phyloP scores from a whole-genome alignment of 2,888 invertebrate genomes.

The Meiosimyza platycephala region DNA sequence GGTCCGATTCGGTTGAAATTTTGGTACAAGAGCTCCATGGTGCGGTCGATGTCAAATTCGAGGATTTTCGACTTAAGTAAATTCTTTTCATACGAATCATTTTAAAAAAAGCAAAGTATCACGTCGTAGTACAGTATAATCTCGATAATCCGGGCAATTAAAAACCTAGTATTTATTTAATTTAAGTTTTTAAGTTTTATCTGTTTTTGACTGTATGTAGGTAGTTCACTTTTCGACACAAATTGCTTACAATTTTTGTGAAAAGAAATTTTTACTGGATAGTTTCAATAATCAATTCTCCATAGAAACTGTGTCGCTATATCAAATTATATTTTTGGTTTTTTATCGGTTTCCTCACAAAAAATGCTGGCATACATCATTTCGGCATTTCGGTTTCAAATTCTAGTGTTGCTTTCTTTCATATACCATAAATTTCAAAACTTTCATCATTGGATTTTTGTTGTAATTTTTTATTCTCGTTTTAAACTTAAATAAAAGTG shows the following conservation, averaged over 20 bases:
- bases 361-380: constrained; percentile 21
- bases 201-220: no score
- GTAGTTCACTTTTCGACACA: constrained; percentile 14
- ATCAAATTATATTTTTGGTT: constrained; percentile 3
- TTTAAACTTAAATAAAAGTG: constrained; percentile 61
- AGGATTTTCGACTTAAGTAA: no score
- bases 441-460: constrained; percentile 46
- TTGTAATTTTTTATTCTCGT: constrained; percentile 49
- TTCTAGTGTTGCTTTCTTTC: constrained; percentile 2
- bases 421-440: constrained; percentile 35
- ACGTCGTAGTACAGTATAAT: no score
- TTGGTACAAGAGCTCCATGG: no score
- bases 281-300: neutral
- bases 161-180: no score
- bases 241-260: constrained; percentile 25
- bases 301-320: neutral
- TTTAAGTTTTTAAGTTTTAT: no score
- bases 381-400: constrained; percentile 22
- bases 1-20: no score
- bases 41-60: no score
- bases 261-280: neutral
- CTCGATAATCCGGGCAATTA: no score
- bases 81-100: no score
- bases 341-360: neutral
- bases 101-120: no score